phyloP scores from a whole-genome alignment of 2,113 vertebrate species.

The Siniperca chuatsi region DNA sequence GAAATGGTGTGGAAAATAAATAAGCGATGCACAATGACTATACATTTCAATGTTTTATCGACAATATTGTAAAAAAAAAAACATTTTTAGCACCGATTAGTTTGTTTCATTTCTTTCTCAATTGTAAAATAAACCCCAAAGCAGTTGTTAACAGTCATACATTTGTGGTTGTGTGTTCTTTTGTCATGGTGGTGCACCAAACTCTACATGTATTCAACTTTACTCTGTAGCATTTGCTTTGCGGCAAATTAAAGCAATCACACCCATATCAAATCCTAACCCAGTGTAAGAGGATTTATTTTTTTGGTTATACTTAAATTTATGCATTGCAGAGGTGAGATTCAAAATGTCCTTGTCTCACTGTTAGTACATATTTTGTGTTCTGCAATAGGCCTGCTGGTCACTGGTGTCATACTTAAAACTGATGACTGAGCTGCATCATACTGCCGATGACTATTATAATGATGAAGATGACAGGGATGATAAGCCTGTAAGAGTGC shows the following conservation, averaged over 20 bases:
- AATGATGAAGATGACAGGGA: conserved; percentile 72
- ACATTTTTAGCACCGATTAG: conserved; percentile 90
- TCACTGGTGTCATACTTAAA: conserved; percentile 70
- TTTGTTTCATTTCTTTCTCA: conserved; percentile 92
- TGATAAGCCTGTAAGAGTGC: conserved; percentile 77
- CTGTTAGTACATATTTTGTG: neutral
- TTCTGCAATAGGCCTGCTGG: conserved; percentile 42
- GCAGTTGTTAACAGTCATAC: conserved; percentile 94
- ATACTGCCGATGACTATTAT: conserved; percentile 68
- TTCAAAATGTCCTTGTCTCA: neutral
- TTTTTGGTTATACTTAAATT: neutral
- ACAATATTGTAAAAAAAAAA: conserved; percentile 92
- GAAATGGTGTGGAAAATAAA: conserved; percentile 95
- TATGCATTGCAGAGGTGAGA: conserved; percentile 32
- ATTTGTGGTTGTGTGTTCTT: conserved; percentile 85
- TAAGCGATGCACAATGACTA: conserved; percentile 98
- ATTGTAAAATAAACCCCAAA: conserved; percentile 99
- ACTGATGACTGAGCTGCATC: conserved; percentile 77
- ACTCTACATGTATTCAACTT: conserved; percentile 40
- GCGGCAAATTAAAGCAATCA: conserved; percentile 60
- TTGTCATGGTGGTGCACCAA: conserved; percentile 49
- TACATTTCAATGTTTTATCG: conserved; percentile 98
- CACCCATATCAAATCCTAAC: conserved; percentile 34
- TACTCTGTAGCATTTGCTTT: conserved; percentile 42
- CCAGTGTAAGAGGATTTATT: conserved; percentile 50